Base-by-base conservation (phyloP, 2,888 invertebrate species). In the Heteromyza rotundicornis region DNA sequence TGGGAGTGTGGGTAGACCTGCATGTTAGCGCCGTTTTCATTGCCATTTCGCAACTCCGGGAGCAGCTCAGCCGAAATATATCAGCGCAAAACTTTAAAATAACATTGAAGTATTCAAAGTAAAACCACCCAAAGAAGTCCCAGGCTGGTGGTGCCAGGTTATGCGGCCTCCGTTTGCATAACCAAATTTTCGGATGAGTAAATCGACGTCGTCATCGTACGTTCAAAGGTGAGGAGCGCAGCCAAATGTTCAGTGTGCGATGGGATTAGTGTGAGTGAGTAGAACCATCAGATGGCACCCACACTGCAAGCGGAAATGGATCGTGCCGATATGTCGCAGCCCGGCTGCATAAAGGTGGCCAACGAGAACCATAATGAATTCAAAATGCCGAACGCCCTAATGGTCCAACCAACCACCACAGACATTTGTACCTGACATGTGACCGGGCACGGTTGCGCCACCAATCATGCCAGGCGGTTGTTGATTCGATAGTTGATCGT, bases 241-340 rank as follows among this genome's bases (percentile, higher is more conserved):
- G 97, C 96, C 74, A 99, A 87, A 84, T 99, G 99, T 64, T 99
- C 99, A 51, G 99, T 99, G 83, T 99, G 99, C 20, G 98, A 98
- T 59, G 98, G 98, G 68, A 98, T 96, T 61, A 98, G 88, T 77
- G 98, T 98, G 66, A 99, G 87, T 0, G 98, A 98, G 85, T 99
- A 99, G 84, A 98, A 98, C 98, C 98, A 99, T 98, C 98, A 99
- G 1, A 98, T 97, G 44, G 95, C 94, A 47, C 97, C 97, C 1
- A 98, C 98, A 74, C 98, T 97, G 64, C 99, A 88, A 2, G 83
- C 83, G 1, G 84, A 82, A 63, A 82, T 75, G 17, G 86, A 95
- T 90, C 95, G 90, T 16, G 98, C 98, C 61, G 96, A 93, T 66
- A 97, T 92, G 83, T 98, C 98, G 78, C 96, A 95, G 64, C 98